Base-by-base conservation (phyloP, 2,888 invertebrate genomes). In the Drosophila lacicola region DNA sequence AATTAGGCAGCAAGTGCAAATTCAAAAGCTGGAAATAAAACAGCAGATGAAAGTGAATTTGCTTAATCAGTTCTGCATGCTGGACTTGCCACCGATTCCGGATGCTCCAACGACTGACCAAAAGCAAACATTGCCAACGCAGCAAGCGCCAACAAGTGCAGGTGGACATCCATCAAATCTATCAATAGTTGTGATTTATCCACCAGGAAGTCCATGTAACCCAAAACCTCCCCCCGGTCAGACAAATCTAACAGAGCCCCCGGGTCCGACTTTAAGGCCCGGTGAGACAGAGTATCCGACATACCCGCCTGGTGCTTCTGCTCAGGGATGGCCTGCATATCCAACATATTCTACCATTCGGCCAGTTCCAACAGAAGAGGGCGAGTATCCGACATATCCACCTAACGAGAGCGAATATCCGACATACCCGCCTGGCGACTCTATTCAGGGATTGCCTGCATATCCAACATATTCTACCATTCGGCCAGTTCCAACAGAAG, bases 201-300 rank as follows among this genome's bases (percentile, higher is more conserved):
- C 50, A 13, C 37, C 50, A 10, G 50, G 50, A 37, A 50, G 21
- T 37, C 11, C 11, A 14, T 50, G 50, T 21, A 50, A 50, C n/a
- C 50, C 36, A 10, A 4, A 36, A 0, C 13, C 3, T 13, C n/a
- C 4, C 1, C 21, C 50, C 21, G 37, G 21, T n/a, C 29, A 29
- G 29, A 8, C 29, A 29, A 29, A 8, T 29, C 29, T 8, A 29
- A 8, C 29, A 29, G 8, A 34, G 3, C 19, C 19, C 2, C 11
- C 42, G 9, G 10, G 4, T 14, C 37, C 37, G 14, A 34, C 34
- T 25, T 25, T 25, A 5, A 25, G 25, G 25, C 25, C 25, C 2
- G 25, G 25, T 25, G 25, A 36, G 36, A 36, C 33, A 34, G 36
- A 36, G 36, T 13, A 3, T 10, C 33, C 33, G 14, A 5, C 17